phyloP scores from a whole-genome alignment of 1,140 invertebrate species.

The Zaprionus africanus region DNA sequence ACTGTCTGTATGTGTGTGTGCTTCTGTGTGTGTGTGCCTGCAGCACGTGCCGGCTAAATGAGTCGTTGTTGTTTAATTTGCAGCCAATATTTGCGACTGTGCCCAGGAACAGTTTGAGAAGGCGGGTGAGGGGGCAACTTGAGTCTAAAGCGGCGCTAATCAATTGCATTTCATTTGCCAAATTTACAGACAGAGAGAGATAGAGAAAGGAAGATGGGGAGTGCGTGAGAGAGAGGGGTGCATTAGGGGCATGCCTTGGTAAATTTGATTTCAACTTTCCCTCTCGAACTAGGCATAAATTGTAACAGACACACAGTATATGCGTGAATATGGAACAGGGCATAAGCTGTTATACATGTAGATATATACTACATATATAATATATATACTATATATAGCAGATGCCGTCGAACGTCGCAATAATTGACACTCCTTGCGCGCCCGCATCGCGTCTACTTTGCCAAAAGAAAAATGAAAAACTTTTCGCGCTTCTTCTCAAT shows the following conservation, averaged over 20 bases:
- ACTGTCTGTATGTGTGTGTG: not conserved
- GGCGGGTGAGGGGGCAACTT: not conserved
- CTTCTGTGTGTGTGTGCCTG: not conserved
- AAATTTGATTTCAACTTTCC: not conserved
- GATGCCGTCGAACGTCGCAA: not conserved
- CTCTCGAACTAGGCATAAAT: not conserved
- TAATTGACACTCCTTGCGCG: not conserved
- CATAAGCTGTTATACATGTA: not conserved
- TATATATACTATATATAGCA: not conserved
- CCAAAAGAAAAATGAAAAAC: not conserved
- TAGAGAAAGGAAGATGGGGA: not conserved
- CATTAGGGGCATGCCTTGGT: too few species aligned
- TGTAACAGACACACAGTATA: not conserved
- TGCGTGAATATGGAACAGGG: too few species aligned
- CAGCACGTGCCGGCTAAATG: slow-evolving; percentile 4
- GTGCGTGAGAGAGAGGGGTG: not conserved
- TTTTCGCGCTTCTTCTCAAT: slow-evolving; percentile 1
- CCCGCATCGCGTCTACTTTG: too few species aligned
- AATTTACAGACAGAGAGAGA: not conserved
- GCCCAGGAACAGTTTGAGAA: not conserved
- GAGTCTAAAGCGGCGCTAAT: not conserved
- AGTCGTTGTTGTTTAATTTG: not conserved
- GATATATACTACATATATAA: not conserved
- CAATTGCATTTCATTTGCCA: not conserved
- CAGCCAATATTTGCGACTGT: slow-evolving; percentile 1